These are phyloP conservation scores for Montipora sp. DNA, from an alignment of 64 coral and sea anemone genomes.

Conservation along the genomic window DNA sequence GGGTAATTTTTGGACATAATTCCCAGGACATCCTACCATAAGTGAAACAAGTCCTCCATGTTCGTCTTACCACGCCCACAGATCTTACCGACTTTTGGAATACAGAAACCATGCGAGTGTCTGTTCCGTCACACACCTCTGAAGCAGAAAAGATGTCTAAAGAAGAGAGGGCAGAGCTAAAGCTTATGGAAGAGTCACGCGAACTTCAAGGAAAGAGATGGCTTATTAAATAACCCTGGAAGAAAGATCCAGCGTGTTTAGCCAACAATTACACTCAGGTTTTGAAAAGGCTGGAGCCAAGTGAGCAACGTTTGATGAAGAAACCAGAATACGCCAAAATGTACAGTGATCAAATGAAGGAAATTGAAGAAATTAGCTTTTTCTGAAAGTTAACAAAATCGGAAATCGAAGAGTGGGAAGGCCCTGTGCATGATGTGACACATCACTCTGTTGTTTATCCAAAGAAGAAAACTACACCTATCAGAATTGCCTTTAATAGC, in stretches of 20 bases:
- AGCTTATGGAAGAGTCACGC: neutral
- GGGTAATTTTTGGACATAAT: slow-evolving; percentile 66
- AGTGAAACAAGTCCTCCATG: slow-evolving; percentile 56
- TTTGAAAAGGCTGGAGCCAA: neutral
- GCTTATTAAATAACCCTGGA: neutral
- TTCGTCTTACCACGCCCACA: slow-evolving; percentile 61
- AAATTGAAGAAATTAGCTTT: too few relatives aligned
- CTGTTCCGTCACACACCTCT: too few relatives aligned
- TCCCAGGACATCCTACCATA: neutral
- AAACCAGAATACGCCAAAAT: neutral
- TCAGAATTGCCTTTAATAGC: too few relatives aligned
- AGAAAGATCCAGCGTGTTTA: neutral
- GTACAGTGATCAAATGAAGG: neutral
- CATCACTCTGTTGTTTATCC: too few relatives aligned
- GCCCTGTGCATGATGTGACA: too few relatives aligned
- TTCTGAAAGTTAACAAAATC: too few relatives aligned
- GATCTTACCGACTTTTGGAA: slow-evolving; percentile 73
- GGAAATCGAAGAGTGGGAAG: too few relatives aligned
- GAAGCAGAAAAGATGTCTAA: too few relatives aligned
- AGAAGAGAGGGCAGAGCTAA: slow-evolving; percentile 5
- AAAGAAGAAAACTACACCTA: too few relatives aligned
- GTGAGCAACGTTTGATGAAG: neutral
- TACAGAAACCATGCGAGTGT: slow-evolving; percentile 80
- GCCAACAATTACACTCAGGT: slow-evolving; percentile 33
- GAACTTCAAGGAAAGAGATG: too few relatives aligned